Percentiles rank a stretch among this genome's conserved stretches.
Evolutionary conservation across 2,113 vertebrate species (phyloP).

Genomic region (Leiothrix lutea): DNA sequence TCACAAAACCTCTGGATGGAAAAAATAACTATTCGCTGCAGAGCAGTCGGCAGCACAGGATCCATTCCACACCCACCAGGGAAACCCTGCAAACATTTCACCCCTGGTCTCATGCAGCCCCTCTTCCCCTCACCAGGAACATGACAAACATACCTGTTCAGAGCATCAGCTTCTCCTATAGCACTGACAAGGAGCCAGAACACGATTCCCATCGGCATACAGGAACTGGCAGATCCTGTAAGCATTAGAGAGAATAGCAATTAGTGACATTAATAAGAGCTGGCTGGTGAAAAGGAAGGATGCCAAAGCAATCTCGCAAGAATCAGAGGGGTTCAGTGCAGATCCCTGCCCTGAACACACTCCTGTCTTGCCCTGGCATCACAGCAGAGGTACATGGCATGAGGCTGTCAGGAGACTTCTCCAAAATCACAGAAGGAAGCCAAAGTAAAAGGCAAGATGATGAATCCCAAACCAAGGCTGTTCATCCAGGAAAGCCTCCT

Average conservation of each 20-base stretch:
- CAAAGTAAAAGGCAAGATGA: background rate
- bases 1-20: background rate
- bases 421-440: background rate
- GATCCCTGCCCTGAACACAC: background rate
- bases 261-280: background rate
- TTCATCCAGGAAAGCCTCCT: background rate
- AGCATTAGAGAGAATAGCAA: background rate
- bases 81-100: background rate
- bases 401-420: background rate
- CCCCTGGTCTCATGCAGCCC: background rate
- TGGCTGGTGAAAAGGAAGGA: background rate
- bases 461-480: background rate
- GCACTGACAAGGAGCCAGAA: background rate
- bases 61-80: background rate
- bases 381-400: accelerated
- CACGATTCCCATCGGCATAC: background rate
- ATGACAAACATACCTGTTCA: background rate
- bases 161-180: background rate
- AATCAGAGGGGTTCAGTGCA: background rate
- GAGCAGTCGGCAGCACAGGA: background rate
- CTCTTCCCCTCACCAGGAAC: background rate
- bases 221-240: background rate
- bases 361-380: background rate
- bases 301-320: accelerated
- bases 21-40: background rate